Evolutionary conservation across 2,113 vertebrate species (phyloP), one percentile per base, ranked within the genome.

Genomic region (Cercocebus atys): DNA sequence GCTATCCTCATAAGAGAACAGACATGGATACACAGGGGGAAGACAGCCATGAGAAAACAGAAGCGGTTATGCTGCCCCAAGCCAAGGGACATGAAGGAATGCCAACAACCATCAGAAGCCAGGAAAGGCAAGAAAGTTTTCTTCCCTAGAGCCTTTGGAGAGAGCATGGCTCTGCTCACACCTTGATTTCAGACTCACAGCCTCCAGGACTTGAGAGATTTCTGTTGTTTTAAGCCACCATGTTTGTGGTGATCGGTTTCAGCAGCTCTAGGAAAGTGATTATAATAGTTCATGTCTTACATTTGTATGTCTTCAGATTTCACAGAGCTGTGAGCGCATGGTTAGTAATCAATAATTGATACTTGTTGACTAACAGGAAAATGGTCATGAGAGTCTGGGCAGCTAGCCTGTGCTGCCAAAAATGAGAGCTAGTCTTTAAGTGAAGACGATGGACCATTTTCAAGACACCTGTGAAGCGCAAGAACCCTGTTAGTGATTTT

Each of bases 251-350:
- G 30, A 85, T 76, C 82, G 81, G 23, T 76, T 81, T 94, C 3
- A 96, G n/a, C 9, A 81, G 5, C 23, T 75, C 32, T 82, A 55
- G 52, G 17, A 79, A 90, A 92, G n/a, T 81, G 79, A 50, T 64
- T 83, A 86, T 2, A 64, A 30, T 12, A 52, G 52, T 45, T 20
- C 35, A 40, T 45, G 6, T 25, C 17, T 73, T 72, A 38, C 5
- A 47, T 22, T 50, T 94, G 20, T 43, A 61, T 82, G 70, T 81
- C 38, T 79, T 93, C 75, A 93, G n/a, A 52, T 86, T 78, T 97
- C 25, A 61, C 14, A 90, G 9, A 66, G 12, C 81, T 79, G 23
- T 38, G 45, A 50, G 27, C 13, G 79, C 75, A 79, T 57, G 18
- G 5, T 20, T 82, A 38, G 5, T 23, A 5, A 82, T 87, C 75